Evolutionary conservation across 2,113 vertebrate genomes (phyloP).

Genomic region (Suricata suricatta): DNA sequence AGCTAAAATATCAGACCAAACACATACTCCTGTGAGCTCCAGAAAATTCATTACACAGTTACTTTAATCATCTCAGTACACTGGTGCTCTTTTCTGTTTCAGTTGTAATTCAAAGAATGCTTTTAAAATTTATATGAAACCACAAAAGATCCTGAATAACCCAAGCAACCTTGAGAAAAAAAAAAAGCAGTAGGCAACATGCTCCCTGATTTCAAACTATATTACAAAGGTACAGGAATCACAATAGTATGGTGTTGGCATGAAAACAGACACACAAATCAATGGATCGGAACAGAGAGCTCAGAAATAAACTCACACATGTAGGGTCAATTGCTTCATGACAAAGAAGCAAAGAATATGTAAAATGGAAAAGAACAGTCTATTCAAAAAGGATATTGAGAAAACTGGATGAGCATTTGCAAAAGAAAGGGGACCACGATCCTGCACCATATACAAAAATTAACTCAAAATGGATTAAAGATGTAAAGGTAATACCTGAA

Average conservation of each 20-base stretch:
- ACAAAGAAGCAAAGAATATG: neutral
- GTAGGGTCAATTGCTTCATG: neutral
- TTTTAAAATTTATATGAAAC: conserved; percentile 5
- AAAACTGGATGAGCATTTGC: neutral
- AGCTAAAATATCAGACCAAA: conserved; percentile 13
- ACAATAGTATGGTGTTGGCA: neutral
- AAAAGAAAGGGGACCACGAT: neutral
- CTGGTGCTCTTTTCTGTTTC: conserved; percentile 40
- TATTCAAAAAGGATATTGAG: neutral
- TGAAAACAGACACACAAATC: neutral
- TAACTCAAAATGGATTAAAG: neutral
- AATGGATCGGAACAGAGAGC: neutral
- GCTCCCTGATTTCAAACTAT: neutral
- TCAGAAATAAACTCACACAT: neutral
- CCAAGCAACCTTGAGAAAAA: neutral
- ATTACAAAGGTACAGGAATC: neutral
- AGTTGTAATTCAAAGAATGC: conserved; percentile 54
- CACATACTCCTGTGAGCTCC: neutral
- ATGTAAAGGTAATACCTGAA: neutral
- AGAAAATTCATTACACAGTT: conserved; percentile 33
- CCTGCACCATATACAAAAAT: neutral
- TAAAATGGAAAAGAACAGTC: neutral
- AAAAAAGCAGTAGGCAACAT: neutral
- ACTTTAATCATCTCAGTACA: conserved; percentile 57
- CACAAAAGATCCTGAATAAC: neutral